phyloP scores from a whole-genome alignment of 1,140 invertebrate genomes.

The Neodiprion virginianus region DNA sequence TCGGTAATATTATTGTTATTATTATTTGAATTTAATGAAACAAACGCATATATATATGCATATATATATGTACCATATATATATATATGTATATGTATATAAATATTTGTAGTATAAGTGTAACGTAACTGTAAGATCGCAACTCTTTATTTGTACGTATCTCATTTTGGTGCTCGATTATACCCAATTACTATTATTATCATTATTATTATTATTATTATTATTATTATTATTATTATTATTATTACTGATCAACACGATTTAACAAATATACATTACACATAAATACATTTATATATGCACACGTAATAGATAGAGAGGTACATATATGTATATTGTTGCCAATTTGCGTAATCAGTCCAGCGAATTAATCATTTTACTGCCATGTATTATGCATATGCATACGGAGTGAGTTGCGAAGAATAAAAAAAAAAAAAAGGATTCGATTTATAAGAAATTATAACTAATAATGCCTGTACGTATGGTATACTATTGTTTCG shows the following conservation, averaged over 20 bases:
- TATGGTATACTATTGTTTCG: too few relatives aligned
- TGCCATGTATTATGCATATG: too few relatives aligned
- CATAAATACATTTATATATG: too few relatives aligned
- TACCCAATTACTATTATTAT: conserved; percentile 49
- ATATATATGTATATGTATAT: conserved; percentile 29
- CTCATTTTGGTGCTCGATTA: conserved; percentile 57
- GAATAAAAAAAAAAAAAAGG: too few relatives aligned
- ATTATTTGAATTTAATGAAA: not conserved
- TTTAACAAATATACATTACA: conserved; percentile 43
- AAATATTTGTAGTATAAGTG: conserved; percentile 23
- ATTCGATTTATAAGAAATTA: too few relatives aligned
- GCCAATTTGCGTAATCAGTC: too few relatives aligned
- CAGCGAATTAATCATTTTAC: too few relatives aligned
- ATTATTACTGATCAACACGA: conserved; percentile 53
- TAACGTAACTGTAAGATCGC: conserved; percentile 26
- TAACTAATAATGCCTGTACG: too few relatives aligned
- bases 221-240: conserved; percentile 30
- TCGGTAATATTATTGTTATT: conserved; percentile 13
- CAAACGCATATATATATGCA: conserved; percentile 5
- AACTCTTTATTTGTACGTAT: conserved; percentile 46
- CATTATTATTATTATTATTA: not conserved
- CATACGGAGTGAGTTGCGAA: too few relatives aligned
- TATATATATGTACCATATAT: conserved; percentile 13
- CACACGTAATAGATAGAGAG: too few relatives aligned
- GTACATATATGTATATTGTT: too few relatives aligned